A percentile compares a stretch with the other conserved stretches of the same genome.
Conservation (phyloP, 2,113 vertebrate species). For the Romanogobio albipinnatus region DNA sequence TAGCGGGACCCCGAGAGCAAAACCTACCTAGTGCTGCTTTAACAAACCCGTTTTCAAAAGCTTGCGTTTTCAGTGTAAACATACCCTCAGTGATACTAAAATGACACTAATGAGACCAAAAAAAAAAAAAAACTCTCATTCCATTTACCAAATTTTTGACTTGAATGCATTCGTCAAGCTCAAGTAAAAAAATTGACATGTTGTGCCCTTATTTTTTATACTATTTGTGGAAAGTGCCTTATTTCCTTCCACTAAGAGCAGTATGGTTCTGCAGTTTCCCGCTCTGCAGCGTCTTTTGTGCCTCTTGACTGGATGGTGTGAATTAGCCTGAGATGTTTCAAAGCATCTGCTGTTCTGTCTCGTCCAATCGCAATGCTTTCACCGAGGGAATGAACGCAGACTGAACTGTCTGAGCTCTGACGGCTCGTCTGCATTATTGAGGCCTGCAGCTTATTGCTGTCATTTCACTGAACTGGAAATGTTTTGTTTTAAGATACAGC, state of each 20-base stretch:
- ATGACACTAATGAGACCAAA: too few species aligned
- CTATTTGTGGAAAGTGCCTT: neutral
- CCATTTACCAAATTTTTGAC: neutral
- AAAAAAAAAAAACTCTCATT: too few species aligned
- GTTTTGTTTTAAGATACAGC: neutral
- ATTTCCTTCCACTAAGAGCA: neutral
- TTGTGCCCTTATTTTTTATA: neutral
- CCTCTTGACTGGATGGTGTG: neutral
- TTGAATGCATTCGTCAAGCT: neutral
- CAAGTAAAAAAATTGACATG: neutral
- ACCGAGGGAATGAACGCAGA: neutral
- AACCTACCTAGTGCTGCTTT: too few species aligned
- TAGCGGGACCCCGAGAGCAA: too few species aligned
- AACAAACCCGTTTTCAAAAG: too few species aligned
- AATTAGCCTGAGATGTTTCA: neutral
- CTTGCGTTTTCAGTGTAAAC: too few species aligned
- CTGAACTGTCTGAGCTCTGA: too few species aligned
- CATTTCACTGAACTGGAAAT: neutral
- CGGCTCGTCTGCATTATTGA: neutral
- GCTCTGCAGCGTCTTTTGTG: neutral
- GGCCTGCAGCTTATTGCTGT: neutral
- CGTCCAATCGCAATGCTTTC: neutral
- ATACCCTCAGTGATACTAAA: too few species aligned
- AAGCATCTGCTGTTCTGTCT: neutral
- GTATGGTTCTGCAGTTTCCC: neutral